Conservation (phyloP, 1,140 invertebrate genomes). For the Drosophila gunungcola region DNA sequence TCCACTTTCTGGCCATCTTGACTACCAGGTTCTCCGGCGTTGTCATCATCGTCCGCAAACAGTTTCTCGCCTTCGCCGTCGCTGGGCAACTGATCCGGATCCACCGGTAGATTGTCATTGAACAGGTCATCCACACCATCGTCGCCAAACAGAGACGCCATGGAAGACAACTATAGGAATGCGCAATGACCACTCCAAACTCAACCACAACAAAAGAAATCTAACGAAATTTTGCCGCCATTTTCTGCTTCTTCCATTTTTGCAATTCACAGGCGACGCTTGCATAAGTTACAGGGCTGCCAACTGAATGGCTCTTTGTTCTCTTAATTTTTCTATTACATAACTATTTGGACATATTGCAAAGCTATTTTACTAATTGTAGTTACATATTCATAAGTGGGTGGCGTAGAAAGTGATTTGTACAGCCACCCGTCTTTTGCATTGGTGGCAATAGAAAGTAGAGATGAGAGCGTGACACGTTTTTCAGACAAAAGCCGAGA, state of each 20-base stretch:
- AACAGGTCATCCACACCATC: conserved; percentile 79
- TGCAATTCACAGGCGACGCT: conserved; percentile 31
- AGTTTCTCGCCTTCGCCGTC: conserved; percentile 71
- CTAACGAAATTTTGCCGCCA: conserved; percentile 68
- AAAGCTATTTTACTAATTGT: not conserved
- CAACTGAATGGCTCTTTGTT: conserved; percentile 47
- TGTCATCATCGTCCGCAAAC: conserved; percentile 61
- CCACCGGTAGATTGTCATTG: conserved; percentile 60
- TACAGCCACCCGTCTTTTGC: conserved; percentile 5
- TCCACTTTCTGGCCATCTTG: conserved; percentile 68
- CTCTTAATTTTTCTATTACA: conserved; percentile 32
- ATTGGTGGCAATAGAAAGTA: conserved; percentile 13
- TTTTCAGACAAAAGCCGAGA: not conserved
- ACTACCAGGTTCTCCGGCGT: conserved; percentile 27
- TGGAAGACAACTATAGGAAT: conserved; percentile 14
- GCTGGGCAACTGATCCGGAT: conserved; percentile 66
- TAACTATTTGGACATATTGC: conserved; percentile 38
- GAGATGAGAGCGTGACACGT: conserved; percentile 13
- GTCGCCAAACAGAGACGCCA: conserved; percentile 78
- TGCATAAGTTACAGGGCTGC: conserved; percentile 33
- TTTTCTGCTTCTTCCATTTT: conserved; percentile 61
- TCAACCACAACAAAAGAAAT: conserved; percentile 6
- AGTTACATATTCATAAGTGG: not conserved
- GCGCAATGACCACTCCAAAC: not conserved
- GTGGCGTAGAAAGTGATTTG: not conserved